A percentile compares a stretch with the other conserved stretches of the same genome.
Evolutionary conservation across 1,140 invertebrate genomes (phyloP).

Genomic region (Brachionus asplanchnoidis): DNA sequence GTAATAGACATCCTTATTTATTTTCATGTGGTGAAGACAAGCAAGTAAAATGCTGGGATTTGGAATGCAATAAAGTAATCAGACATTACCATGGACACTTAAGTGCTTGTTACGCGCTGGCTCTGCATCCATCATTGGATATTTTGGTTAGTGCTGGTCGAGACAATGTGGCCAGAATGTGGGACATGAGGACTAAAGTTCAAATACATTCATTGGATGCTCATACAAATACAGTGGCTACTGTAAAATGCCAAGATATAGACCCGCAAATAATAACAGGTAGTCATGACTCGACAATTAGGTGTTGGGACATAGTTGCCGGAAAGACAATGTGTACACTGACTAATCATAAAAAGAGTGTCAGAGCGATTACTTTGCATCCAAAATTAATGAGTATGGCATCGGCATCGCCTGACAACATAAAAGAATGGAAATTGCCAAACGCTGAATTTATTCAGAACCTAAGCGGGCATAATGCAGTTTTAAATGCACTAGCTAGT

Average conservation of each 20-base stretch:
- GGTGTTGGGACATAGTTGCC: constrained; percentile 93
- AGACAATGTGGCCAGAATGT: constrained; percentile 89
- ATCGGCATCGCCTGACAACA: constrained; percentile 94
- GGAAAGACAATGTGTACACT: constrained; percentile 88
- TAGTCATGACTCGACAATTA: constrained; percentile 69
- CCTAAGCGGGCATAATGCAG: constrained; percentile 90
- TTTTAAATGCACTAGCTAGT: constrained; percentile 89
- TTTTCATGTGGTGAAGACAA: constrained; percentile 98
- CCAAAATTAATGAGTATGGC: constrained; percentile 91
- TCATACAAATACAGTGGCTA: constrained; percentile 93
- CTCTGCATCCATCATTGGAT: constrained; percentile 91
- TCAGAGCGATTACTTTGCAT: constrained; percentile 82
- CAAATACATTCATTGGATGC: constrained; percentile 94
- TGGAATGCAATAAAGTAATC: constrained; percentile 98
- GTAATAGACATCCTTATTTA: constrained; percentile 87
- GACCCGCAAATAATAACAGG: constrained; percentile 81
- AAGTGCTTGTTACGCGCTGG: constrained; percentile 87
- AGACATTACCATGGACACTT: constrained; percentile 98
- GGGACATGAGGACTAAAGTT: constrained; percentile 98
- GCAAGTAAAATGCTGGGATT: constrained; percentile 99
- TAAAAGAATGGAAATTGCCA: constrained; percentile 98
- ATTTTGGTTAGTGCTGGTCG: constrained; percentile 85
- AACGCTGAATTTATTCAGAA: constrained; percentile 98
- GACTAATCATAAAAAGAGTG: constrained; percentile 98
- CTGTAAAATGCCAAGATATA: constrained; percentile 79